phyloP scores from a whole-genome alignment of 1,140 invertebrate species.

The Zophobas morio region DNA sequence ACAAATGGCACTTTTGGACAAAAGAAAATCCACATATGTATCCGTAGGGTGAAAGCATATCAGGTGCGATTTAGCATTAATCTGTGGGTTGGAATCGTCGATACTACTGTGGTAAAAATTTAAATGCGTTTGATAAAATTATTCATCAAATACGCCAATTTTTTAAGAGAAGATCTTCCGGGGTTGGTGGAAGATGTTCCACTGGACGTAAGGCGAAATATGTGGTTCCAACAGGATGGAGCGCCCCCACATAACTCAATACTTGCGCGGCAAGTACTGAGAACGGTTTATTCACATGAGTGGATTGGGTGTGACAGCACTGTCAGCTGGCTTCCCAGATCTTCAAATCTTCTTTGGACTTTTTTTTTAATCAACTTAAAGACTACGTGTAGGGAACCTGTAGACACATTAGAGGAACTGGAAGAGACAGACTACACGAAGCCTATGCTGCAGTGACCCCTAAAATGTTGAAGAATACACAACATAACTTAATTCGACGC shows the following conservation, averaged over 20 bases:
- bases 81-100: background rate
- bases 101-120: background rate
- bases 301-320: background rate
- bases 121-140: background rate
- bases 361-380: no score
- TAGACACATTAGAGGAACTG: no score
- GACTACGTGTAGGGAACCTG: no score
- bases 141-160: background rate
- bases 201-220: conserved; percentile 16
- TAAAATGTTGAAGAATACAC: no score
- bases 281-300: background rate
- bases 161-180: background rate
- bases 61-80: background rate
- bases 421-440: no score
- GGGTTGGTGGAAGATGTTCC: conserved; percentile 29
- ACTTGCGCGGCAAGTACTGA: conserved; percentile 19
- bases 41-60: background rate
- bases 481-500: no score
- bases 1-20: conserved; percentile 10
- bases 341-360: no score
- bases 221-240: conserved; percentile 34
- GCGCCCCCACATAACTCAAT: conserved; percentile 27
- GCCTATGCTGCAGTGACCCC: no score
- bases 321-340: background rate
- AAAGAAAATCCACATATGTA: background rate